Base-by-base conservation (phyloP, 2,888 invertebrate species). In the Drosophila macrospina region DNA sequence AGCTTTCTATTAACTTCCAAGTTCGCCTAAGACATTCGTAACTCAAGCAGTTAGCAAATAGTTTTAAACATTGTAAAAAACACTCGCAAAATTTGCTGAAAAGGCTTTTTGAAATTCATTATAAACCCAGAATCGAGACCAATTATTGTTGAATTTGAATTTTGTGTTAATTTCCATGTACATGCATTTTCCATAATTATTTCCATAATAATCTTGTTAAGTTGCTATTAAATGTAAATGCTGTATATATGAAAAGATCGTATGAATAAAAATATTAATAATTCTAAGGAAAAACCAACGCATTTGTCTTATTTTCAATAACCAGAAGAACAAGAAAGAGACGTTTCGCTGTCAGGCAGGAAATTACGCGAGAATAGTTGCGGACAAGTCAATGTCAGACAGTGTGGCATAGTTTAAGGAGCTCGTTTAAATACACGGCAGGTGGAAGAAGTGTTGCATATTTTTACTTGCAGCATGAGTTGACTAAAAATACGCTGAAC, bases 401-500 rank as follows among this genome's bases (percentile, higher is more conserved):
- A 30, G 26, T 7, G 8, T 26, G 36, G 78, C 37, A 16, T 54
- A 74, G 24, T 5, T 34, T 41, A 13, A 68, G 87, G 81, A 63
- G 30, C 5, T 0, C 0, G 0, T 0, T 2, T 5, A 63, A 69
- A 34, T 16, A 5, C 0, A 0, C 4, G 0, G 1, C 2, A 5
- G n/a, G 4, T 5, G 5, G 6, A 1, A 3, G 32, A 52, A 26
- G 6, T 16, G 34, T 51, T 42, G 85, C 82, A 69, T 75, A 70
- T 61, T 82, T 87, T 86, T 50, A 34, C 55, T 15, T 28, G 67
- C n/a, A 32, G 45, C 13, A 42, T 6, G 54, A 11, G 10, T 10
- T 26, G 26, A 20, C 76, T 65, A 67, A 64, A 86, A 78, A 66
- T 75, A 75, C 51, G 30, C 45, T 6, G 7, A 74, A 62, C 44